phyloP scores from a whole-genome alignment of 2,888 invertebrate species.

The Nephrotoma flavescens region DNA sequence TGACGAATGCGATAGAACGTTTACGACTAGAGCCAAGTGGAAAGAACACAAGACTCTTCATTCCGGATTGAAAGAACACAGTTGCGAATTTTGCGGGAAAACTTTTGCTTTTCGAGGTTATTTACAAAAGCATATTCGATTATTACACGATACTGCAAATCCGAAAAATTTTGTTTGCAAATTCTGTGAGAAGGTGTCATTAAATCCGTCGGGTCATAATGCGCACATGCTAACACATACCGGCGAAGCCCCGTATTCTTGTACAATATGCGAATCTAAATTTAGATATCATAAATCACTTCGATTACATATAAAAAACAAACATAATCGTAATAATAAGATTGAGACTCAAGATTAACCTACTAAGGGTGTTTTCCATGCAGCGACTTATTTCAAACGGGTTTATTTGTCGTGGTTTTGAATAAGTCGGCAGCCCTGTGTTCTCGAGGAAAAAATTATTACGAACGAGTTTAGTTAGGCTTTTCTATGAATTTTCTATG shows the following conservation, averaged over 20 bases:
- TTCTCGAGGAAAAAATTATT: no score
- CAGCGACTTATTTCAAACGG: no score
- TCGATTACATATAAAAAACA: not conserved
- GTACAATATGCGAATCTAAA: not conserved
- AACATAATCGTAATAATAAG: not conserved
- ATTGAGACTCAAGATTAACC: no score
- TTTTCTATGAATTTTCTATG: no score
- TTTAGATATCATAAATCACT: not conserved
- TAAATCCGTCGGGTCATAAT: not conserved
- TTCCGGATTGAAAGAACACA: not conserved
- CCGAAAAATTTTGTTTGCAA: not conserved
- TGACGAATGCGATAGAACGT: not conserved
- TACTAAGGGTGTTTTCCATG: no score
- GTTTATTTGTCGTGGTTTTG: no score
- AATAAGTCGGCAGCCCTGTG: no score
- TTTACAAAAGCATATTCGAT: not conserved
- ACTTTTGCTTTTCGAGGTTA: not conserved
- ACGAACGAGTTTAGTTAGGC: no score
- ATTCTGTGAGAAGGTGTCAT: not conserved
- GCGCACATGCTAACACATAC: not conserved
- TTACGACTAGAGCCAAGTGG: not conserved
- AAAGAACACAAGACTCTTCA: not conserved
- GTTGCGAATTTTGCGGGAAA: not conserved
- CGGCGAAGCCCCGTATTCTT: not conserved
- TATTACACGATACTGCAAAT: not conserved